Conservation (phyloP, 2,113 vertebrate genomes). For the Megalops atlanticus region DNA sequence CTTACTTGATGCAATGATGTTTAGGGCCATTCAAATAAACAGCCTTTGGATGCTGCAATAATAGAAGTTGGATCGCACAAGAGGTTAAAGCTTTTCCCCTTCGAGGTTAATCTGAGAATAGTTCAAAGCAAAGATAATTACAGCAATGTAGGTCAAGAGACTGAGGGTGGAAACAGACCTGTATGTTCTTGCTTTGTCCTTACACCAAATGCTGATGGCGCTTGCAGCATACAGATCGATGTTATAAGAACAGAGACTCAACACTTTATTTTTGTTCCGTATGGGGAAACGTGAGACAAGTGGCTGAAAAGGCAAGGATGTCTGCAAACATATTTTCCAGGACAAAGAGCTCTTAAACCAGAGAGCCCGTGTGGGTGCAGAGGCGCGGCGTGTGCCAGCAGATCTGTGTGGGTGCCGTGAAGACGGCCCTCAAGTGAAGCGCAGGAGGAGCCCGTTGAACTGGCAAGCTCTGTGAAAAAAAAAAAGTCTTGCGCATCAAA, state of each 20-base stretch:
- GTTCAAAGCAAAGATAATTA: conserved; percentile 10
- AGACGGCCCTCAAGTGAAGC: not conserved
- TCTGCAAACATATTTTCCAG: not conserved
- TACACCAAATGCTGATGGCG: not conserved
- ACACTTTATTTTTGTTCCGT: no score
- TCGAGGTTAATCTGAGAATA: not conserved
- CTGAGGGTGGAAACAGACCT: not conserved
- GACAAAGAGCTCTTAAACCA: not conserved
- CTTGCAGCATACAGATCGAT: no score
- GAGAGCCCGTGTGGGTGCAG: no score
- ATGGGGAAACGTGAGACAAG: not conserved
- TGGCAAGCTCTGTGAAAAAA: not conserved
- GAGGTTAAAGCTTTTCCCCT: not conserved
- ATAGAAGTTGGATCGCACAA: not conserved
- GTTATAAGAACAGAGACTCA: no score
- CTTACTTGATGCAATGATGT: not conserved
- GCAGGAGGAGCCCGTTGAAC: not conserved
- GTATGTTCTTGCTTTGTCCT: not conserved
- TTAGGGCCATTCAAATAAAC: not conserved
- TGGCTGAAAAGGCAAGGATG: not conserved
- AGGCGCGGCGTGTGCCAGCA: no score
- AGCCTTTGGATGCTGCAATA: not conserved
- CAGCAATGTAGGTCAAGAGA: conserved; percentile 16
- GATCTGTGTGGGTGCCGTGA: not conserved
- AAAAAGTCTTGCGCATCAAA: not conserved